Evolutionary conservation across 2,797 vertebrate genomes (phyloP).

Genomic region (Helicolenus hilgendorfi): DNA sequence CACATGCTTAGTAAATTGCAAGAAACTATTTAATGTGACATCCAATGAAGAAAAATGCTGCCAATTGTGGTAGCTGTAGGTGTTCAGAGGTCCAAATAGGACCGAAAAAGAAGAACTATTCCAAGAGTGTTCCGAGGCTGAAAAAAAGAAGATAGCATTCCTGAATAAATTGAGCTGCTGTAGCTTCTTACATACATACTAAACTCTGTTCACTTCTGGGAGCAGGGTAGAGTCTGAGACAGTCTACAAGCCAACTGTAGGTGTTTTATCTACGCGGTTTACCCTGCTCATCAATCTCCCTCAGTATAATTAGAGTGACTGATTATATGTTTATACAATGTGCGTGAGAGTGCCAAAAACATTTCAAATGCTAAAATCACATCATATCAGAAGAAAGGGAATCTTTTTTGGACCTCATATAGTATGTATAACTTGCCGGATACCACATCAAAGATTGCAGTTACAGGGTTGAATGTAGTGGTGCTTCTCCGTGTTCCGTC

Average conservation of each 20-base stretch:
- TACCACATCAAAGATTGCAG: background rate
- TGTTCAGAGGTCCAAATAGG: background rate
- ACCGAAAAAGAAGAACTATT: background rate
- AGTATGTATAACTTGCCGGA: background rate
- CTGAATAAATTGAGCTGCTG: constrained; percentile 1
- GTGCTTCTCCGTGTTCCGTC: background rate
- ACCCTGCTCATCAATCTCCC: background rate
- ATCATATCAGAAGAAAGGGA: background rate
- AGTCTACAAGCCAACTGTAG: background rate
- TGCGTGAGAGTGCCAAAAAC: background rate
- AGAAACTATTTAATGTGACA: background rate
- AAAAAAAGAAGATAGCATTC: background rate
- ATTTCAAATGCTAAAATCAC: background rate
- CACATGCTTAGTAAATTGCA: background rate
- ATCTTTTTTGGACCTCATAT: background rate
- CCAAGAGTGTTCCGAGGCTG: background rate
- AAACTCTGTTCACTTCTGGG: constrained; percentile 20
- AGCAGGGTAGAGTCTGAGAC: background rate
- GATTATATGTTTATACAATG: background rate
- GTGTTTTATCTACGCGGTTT: background rate
- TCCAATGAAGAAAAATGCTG: background rate
- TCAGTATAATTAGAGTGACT: constrained; percentile 3
- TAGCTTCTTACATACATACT: background rate
- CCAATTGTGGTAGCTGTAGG: background rate
- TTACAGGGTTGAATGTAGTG: background rate